These are phyloP conservation scores for Anarhynchus alexandrinus DNA, from an alignment of 2,113 vertebrate genomes.

Conservation along the genomic window DNA sequence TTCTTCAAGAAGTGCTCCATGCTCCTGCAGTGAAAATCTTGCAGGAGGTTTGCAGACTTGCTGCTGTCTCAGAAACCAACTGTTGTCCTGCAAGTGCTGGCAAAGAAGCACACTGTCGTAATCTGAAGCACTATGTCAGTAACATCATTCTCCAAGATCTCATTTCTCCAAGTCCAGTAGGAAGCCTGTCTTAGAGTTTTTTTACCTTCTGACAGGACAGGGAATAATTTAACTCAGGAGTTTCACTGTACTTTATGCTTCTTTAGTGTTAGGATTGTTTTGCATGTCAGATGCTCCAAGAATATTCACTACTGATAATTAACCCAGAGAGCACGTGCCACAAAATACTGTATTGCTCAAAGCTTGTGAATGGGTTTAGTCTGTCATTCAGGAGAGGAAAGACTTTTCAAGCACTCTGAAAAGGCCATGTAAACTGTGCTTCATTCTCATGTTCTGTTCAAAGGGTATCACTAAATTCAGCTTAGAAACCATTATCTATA, in stretches of 20 bases:
- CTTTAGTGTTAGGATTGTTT: background rate
- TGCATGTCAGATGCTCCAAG: background rate
- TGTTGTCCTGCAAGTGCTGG: background rate
- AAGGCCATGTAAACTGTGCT: background rate
- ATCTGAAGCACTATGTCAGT: background rate
- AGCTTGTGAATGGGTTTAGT: background rate
- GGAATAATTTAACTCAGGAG: background rate
- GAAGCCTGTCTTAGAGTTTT: background rate
- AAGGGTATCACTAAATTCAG: background rate
- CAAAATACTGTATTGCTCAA: background rate
- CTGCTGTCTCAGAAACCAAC: background rate
- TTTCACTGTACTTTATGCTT: background rate
- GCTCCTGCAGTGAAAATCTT: background rate
- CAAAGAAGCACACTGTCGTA: background rate
- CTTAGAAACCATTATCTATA: background rate
- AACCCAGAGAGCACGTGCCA: background rate
- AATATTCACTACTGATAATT: background rate
- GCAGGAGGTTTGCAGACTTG: background rate
- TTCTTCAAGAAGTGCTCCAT: background rate
- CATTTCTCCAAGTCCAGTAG: background rate
- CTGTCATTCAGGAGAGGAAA: background rate
- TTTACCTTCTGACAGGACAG: background rate
- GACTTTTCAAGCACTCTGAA: background rate
- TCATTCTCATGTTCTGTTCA: background rate
- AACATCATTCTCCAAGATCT: background rate